These are phyloP conservation scores for Dendrocincla tyrannina DNA, from an alignment of 2,797 vertebrate genomes.

Conservation along the genomic window DNA sequence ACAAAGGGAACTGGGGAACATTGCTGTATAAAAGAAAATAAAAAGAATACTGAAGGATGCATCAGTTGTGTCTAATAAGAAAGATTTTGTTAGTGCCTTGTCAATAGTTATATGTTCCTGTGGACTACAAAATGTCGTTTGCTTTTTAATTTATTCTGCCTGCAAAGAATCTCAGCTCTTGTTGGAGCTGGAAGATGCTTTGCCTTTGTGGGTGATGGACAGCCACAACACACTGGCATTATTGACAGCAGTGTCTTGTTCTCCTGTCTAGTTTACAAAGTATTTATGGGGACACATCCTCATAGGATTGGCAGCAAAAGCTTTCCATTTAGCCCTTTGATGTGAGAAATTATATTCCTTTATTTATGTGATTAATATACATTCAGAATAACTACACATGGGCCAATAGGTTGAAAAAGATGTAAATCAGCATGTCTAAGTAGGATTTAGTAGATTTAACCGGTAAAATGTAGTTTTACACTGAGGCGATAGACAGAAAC, in stretches of 20 bases:
- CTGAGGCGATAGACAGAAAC: background rate
- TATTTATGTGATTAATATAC: background rate
- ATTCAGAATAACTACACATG: background rate
- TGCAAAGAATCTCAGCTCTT: background rate
- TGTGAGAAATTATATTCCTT: background rate
- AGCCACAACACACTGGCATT: background rate
- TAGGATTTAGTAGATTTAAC: background rate
- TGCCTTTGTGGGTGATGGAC: background rate
- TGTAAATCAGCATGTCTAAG: background rate
- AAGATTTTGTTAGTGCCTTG: background rate
- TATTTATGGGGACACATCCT: background rate
- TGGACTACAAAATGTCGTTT: background rate
- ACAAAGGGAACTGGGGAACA: background rate
- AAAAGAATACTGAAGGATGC: background rate
- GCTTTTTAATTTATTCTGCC: background rate
- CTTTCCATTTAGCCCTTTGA: background rate
- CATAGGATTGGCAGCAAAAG: background rate
- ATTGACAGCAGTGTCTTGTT: fast-evolving
- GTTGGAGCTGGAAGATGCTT: background rate
- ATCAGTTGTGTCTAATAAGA: background rate
- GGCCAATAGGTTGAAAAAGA: background rate
- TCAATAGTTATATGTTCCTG: background rate
- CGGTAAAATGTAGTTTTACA: background rate
- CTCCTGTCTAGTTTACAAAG: background rate
- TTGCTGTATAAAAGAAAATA: background rate